A percentile compares a stretch with the other conserved stretches of the same genome.
phyloP scores from a whole-genome alignment of 2,888 invertebrate species.

The Polymixis flavicincta region DNA sequence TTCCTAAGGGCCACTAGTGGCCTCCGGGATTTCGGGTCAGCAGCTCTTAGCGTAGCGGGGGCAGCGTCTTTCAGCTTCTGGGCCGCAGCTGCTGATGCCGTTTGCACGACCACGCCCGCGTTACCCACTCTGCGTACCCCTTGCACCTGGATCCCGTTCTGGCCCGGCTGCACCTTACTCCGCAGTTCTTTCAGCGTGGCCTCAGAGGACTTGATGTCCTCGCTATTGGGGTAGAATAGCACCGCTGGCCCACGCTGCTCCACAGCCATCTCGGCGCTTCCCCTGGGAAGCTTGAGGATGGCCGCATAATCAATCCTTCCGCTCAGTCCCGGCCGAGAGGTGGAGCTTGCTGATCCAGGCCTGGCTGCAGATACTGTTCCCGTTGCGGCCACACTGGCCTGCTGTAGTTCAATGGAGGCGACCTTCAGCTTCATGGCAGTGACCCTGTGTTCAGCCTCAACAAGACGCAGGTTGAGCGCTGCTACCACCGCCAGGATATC shows the following conservation, averaged over 20 bases:
- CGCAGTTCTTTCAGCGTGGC: neutral
- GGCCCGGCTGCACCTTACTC: neutral
- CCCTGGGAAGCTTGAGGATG: neutral
- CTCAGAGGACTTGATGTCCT: neutral
- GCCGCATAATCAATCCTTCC: neutral
- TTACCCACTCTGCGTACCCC: conserved; percentile 1
- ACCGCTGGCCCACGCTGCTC: neutral
- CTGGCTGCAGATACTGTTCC: no score
- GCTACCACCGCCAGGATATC: neutral
- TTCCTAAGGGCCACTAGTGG: neutral
- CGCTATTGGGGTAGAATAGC: neutral
- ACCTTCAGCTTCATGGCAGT: neutral
- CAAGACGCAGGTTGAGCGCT: neutral
- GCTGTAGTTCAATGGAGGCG: neutral
- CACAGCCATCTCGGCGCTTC: neutral
- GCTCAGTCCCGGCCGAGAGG: no score
- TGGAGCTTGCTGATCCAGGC: no score
- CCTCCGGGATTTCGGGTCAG: neutral
- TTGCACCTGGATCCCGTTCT: neutral
- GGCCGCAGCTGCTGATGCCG: neutral
- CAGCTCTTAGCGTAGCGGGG: rapidly evolving
- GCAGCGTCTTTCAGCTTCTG: rapidly evolving
- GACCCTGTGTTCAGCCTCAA: rapidly evolving
- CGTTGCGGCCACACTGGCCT: rapidly evolving
- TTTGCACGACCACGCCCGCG: conserved; percentile 17